These are phyloP conservation scores for Drosophila pectinifera DNA, from an alignment of 1,140 invertebrate genomes.

Conservation along the genomic window DNA sequence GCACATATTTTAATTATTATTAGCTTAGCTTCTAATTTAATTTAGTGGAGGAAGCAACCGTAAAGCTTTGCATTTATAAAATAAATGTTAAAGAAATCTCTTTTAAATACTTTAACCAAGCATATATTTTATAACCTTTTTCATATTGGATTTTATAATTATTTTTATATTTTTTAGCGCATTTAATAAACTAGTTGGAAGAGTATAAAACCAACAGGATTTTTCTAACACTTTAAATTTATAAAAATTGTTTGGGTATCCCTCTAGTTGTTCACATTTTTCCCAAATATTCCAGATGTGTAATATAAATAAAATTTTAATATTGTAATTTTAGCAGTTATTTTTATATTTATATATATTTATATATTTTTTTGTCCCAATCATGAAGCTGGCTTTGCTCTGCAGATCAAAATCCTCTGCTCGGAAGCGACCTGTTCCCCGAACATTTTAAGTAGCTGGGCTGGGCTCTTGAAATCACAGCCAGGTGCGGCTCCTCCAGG, in stretches of 20 bases:
- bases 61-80: too few relatives aligned
- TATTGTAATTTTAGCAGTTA: slow-evolving; percentile 64
- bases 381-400: slow-evolving; percentile 29
- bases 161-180: too few relatives aligned
- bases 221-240: not conserved
- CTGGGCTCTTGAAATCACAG: slow-evolving; percentile 55
- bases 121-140: too few relatives aligned
- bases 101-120: too few relatives aligned
- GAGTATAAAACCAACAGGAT: too few relatives aligned
- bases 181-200: too few relatives aligned
- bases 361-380: slow-evolving; percentile 6
- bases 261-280: not conserved
- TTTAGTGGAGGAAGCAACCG: too few relatives aligned
- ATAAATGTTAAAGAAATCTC: too few relatives aligned
- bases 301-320: slow-evolving; percentile 55
- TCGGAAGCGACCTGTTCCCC: slow-evolving; percentile 59
- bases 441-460: slow-evolving; percentile 45
- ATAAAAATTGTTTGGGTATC: not conserved
- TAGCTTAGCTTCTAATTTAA: too few relatives aligned
- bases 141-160: too few relatives aligned
- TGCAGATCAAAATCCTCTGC: slow-evolving; percentile 5
- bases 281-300: not conserved
- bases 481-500: slow-evolving; percentile 61
- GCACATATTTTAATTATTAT: too few relatives aligned
- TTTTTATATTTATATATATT: too few relatives aligned